Base-by-base conservation (phyloP, 2,888 invertebrate genomes). In the Drosophila hamatofila region DNA sequence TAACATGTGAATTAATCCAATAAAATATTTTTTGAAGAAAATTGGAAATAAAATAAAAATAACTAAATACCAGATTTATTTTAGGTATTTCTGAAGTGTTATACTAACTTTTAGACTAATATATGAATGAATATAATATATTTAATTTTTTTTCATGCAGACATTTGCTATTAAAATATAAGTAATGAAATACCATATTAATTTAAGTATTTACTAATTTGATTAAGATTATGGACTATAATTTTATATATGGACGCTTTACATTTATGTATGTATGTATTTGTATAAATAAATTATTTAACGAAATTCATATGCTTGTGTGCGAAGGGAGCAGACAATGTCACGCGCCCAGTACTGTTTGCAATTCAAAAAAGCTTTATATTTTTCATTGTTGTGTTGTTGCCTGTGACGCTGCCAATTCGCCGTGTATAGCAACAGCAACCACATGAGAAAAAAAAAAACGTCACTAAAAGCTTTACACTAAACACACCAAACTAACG, bases 351-450 rank as follows among this genome's bases (percentile, higher is more conserved):
- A 58, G 12, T 48, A 16, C 35, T 54, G 14, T 25, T 12, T 18
- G 30, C 9, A 12, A 33, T 18, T 6, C 14, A n/a, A 23, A 21
- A 64, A 65, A 65, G 56, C 73, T 60, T 7, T 21, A 14, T 18
- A 3, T 9, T 30, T 21, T n/a, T 9, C 23, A 27, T 16, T 67
- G 33, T 23, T 12, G 18, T 61, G 14, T 33, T 59, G 48, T 54
- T 46, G 35, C 41, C 56, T 23, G 35, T 76, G 75, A 67, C 75
- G 60, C 48, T 9, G 16, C 12, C 11, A 39, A 39, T 33, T 18
- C 25, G 42, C 51, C 48, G 48, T 18, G 59, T 78, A 66, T 77
- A 48, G 79, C 79, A 78, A 74, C 77, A 66, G 78, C 39, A 61
- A 27, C 16, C 48, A 41, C 33, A 37, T 27, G 44, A 11, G 23